Evolutionary conservation across 1,140 invertebrate species (phyloP), one percentile per base, ranked within the genome.

Genomic region (Pectinophora gossypiella): DNA sequence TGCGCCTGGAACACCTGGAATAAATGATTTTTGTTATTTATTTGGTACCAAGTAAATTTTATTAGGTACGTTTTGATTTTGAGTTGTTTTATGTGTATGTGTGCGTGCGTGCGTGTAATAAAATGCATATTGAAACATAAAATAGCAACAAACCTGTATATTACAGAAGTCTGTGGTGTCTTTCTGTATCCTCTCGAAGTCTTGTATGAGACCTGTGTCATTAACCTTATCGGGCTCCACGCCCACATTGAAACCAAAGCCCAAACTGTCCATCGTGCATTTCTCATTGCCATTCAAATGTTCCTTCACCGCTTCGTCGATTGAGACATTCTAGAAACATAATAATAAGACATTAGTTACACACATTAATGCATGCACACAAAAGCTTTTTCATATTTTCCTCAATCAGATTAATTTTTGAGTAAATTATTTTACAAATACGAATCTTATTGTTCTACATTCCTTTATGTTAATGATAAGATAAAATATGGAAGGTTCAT

Each of bases 161-260:
- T 88, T 83, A 55, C 87, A 88, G 64, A 88, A 87, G 61, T 89
- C 87, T 50, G 84, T 89, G 23, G 87, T 89, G 61, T 89, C 85
- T 61, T 87, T 87, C 54, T 89, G 87, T 72, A 89, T 87, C 58
- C 87, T 83, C 51, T 87, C 87, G 64, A 88, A 82, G 54, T 89
- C 85, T 56, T 87, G 69, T 60, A 85, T 76, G n/a, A 85, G 58
- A 48, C 58, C 61, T 51, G 57, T 72, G 38, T 82, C 76, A 52
- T 73, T 80, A 38, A 70, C 68, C 59, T 85, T 84, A 38, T 83
- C 79, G 52, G 76, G 59, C 55, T 83, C 83, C 67, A 72, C 67
- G 56, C 72, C 72, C 21, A 85, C 78, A 73, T 70, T 76, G 61
- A 83, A 85, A 53, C 78, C 79, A 78, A 81, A 84, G 51, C 78